Evolutionary conservation across 2,113 vertebrate genomes (phyloP).

Genomic region (Sturnira hondurensis): DNA sequence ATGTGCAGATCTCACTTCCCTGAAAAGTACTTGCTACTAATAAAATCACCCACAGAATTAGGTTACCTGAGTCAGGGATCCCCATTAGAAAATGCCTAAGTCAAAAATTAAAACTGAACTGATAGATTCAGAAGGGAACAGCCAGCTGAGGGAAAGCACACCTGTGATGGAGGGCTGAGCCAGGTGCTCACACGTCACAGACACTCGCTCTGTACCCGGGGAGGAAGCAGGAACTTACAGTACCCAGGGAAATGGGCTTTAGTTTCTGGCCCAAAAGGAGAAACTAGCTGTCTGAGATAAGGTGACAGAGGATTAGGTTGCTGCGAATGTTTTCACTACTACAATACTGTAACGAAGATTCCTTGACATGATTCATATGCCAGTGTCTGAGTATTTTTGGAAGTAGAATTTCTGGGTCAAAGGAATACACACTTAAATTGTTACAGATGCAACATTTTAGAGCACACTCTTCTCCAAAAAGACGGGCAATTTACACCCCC

Average conservation of each 20-base stretch:
- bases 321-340: not conserved
- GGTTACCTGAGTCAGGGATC: not conserved
- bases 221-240: not conserved
- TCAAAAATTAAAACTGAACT: not conserved
- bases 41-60: not conserved
- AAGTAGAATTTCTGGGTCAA: conserved; percentile 11
- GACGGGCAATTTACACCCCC: not conserved
- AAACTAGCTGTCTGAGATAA: not conserved
- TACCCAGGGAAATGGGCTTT: not conserved
- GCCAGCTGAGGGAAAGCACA: not conserved
- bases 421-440: not conserved
- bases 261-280: not conserved
- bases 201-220: not conserved
- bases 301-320: not conserved
- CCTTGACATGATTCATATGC: not conserved
- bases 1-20: not conserved
- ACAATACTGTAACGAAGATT: not conserved
- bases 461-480: not conserved
- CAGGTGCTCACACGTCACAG: not conserved
- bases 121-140: not conserved
- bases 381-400: not conserved
- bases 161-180: not conserved
- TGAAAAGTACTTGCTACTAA: conserved; percentile 15
- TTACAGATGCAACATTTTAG: not conserved
- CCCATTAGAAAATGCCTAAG: not conserved